Conservation (phyloP, 2,888 invertebrate genomes). For the Alitta virens region DNA sequence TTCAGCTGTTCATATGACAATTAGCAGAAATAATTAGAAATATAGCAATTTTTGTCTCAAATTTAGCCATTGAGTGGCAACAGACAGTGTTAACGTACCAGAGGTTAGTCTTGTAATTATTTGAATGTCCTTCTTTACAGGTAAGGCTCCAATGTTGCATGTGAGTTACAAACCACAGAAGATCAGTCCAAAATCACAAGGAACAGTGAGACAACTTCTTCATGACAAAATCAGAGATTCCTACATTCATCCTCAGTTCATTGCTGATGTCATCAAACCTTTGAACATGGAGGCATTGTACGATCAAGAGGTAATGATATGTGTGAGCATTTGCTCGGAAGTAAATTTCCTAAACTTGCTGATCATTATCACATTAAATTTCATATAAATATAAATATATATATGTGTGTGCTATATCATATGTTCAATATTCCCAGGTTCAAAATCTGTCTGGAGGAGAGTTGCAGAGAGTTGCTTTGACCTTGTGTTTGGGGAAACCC, state of each 20-base stretch:
- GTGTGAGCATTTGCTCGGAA: too few species aligned
- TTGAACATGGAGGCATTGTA: constrained; percentile 94
- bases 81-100: too few species aligned
- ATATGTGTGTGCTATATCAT: too few species aligned
- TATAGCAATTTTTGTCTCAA: too few species aligned
- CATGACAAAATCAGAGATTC: constrained; percentile 97
- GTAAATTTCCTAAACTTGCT: too few species aligned
- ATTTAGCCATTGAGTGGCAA: too few species aligned
- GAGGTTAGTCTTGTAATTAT: background rate
- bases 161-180: constrained; percentile 99
- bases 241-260: constrained; percentile 94
- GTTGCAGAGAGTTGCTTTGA: constrained; percentile 93
- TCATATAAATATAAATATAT: too few species aligned
- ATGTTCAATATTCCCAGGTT: constrained; percentile 55
- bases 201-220: constrained; percentile 84
- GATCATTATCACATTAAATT: too few species aligned
- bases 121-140: too few species aligned
- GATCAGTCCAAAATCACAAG: constrained; percentile 95
- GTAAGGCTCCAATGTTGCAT: constrained; percentile 82
- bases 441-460: constrained; percentile 99
- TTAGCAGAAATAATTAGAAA: too few species aligned
- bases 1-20: too few species aligned
- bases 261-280: constrained; percentile 98
- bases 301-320: constrained; percentile 80
- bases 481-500: constrained; percentile 94